A percentile compares a stretch with the other conserved stretches of the same genome.
Conservation (phyloP, 1,140 invertebrate species). For the Drosophila santomea region DNA sequence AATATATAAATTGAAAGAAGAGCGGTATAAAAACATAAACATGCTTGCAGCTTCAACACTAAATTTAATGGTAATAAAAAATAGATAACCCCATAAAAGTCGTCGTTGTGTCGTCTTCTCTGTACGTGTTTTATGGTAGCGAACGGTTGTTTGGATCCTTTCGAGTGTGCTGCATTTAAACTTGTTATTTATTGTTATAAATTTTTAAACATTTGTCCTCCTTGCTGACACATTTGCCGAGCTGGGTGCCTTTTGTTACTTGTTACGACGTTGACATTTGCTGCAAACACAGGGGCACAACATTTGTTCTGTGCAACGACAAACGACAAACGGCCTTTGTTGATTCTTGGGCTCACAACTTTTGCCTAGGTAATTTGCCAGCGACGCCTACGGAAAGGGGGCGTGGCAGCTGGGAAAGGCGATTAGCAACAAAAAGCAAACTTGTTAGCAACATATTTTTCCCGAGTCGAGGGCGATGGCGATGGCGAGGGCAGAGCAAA, state of each 20-base stretch:
- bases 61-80: constrained; percentile 23
- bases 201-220: constrained; percentile 42
- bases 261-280: constrained; percentile 37
- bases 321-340: constrained; percentile 46
- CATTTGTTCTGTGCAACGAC: constrained; percentile 48
- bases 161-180: constrained; percentile 27
- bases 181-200: constrained; percentile 45
- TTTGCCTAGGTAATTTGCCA: constrained; percentile 67
- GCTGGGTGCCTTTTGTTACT: constrained; percentile 54
- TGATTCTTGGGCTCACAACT: constrained; percentile 53
- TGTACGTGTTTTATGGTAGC: not conserved
- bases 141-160: not conserved
- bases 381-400: constrained; percentile 33
- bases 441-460: constrained; percentile 44
- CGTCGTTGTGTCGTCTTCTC: not conserved
- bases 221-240: constrained; percentile 33
- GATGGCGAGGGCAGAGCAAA: constrained; percentile 1
- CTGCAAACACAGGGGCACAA: constrained; percentile 15
- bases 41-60: not conserved
- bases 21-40: not conserved
- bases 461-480: constrained; percentile 2
- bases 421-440: constrained; percentile 38
- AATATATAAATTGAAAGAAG: too few species aligned
- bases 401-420: constrained; percentile 21
- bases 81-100: constrained; percentile 11